Percentiles rank a stretch among this genome's conserved stretches.
These are phyloP conservation scores for Lepidurus packardi DNA, from an alignment of 1,140 invertebrate species.

Conservation along the genomic window DNA sequence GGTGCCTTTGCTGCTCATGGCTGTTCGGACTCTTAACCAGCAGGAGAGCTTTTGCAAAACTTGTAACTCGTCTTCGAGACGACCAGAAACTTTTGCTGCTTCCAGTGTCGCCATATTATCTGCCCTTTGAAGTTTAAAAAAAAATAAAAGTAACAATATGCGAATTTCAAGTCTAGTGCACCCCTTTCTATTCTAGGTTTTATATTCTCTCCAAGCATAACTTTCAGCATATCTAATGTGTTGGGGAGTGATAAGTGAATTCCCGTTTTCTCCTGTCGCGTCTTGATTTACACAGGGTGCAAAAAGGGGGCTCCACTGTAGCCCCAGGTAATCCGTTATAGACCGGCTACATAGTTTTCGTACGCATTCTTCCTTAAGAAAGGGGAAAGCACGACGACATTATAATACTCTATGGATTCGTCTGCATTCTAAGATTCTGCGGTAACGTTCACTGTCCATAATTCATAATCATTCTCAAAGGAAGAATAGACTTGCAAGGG, in stretches of 20 bases:
- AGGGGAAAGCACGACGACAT: background rate
- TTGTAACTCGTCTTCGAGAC: conserved; percentile 4
- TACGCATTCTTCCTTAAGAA: background rate
- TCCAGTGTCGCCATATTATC: background rate
- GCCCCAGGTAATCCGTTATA: background rate
- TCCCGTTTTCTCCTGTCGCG: conserved; percentile 20
- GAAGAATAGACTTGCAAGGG: no score
- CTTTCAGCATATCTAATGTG: conserved; percentile 16
- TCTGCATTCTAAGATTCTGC: background rate
- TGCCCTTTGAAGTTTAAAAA: background rate
- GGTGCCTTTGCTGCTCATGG: background rate
- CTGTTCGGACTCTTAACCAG: conserved; percentile 2
- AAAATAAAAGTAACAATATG: background rate
- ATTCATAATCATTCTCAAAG: no score
- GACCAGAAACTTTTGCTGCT: background rate
- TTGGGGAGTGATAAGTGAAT: conserved; percentile 9
- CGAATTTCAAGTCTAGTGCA: background rate
- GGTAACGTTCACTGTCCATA: no score
- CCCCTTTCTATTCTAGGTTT: background rate
- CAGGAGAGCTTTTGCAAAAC: background rate
- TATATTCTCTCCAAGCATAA: background rate
- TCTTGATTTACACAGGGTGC: conserved; percentile 17
- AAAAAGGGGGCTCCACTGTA: conserved; percentile 17
- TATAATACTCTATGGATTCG: background rate
- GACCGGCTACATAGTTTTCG: background rate